phyloP scores from a whole-genome alignment of 2,888 invertebrate species.

The Microdon myrmicae region DNA sequence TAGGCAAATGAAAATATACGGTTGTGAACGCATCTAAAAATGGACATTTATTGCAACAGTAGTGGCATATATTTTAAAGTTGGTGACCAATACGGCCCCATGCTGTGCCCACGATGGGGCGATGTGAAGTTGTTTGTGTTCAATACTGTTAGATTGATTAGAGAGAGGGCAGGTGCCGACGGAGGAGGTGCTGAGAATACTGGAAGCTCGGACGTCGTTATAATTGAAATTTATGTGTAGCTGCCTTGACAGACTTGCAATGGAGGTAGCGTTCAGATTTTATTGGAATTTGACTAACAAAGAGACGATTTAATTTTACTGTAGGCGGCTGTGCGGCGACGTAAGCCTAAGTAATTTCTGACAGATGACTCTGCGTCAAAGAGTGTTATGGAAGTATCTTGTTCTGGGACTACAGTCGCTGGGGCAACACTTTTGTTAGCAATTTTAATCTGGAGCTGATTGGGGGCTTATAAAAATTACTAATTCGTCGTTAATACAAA shows the following conservation, averaged over 20 bases:
- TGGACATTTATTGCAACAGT: slow-evolving; percentile 49
- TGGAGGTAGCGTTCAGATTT: slow-evolving; percentile 24
- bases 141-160: too few relatives aligned
- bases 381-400: not conserved
- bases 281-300: slow-evolving; percentile 44
- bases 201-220: slow-evolving; percentile 44
- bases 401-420: too few relatives aligned
- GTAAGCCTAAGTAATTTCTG: slow-evolving; percentile 27
- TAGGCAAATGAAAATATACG: slow-evolving; percentile 32
- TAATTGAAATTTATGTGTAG: slow-evolving; percentile 49
- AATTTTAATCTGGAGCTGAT: too few relatives aligned
- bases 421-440: too few relatives aligned
- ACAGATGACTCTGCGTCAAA: slow-evolving; percentile 10
- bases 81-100: slow-evolving; percentile 42
- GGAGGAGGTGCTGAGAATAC: slow-evolving; percentile 16
- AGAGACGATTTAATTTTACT: slow-evolving; percentile 38
- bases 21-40: slow-evolving; percentile 44
- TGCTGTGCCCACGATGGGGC: slow-evolving; percentile 34
- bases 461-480: too few relatives aligned
- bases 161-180: too few relatives aligned
- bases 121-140: slow-evolving; percentile 8
- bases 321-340: slow-evolving; percentile 8
- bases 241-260: slow-evolving; percentile 36
- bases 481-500: too few relatives aligned
- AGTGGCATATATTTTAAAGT: slow-evolving; percentile 48